phyloP scores from a whole-genome alignment of 2,113 vertebrate species.

The Austrofundulus limnaeus region DNA sequence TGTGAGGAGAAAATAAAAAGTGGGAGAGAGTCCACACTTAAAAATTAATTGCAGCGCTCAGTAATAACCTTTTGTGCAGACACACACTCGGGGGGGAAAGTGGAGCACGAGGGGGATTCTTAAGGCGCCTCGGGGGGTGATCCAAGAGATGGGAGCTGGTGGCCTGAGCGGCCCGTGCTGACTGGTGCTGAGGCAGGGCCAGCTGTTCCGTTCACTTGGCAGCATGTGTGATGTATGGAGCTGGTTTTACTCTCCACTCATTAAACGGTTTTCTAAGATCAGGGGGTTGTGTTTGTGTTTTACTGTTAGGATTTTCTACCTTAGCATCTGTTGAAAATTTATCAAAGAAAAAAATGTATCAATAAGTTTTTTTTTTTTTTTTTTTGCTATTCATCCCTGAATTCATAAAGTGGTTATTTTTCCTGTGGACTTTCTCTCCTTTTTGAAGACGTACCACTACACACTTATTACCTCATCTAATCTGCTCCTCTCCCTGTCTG shows the following conservation, averaged over 20 bases:
- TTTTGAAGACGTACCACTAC: slow-evolving; percentile 23
- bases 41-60: slow-evolving; percentile 63
- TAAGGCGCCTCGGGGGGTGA: slow-evolving; percentile 43
- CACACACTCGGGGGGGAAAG: slow-evolving; percentile 19
- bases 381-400: not conserved
- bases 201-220: slow-evolving; percentile 60
- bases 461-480: slow-evolving; percentile 40
- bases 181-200: slow-evolving; percentile 51
- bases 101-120: slow-evolving; percentile 47
- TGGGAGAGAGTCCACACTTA: slow-evolving; percentile 54
- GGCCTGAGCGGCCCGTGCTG: slow-evolving; percentile 49
- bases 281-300: slow-evolving; percentile 13
- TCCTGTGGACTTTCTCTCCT: slow-evolving; percentile 11
- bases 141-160: slow-evolving; percentile 52
- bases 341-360: not conserved
- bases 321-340: slow-evolving; percentile 23
- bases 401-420: slow-evolving; percentile 29
- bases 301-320: slow-evolving; percentile 11
- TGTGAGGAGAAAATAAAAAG: slow-evolving; percentile 46
- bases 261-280: slow-evolving; percentile 37
- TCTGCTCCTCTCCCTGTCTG: slow-evolving; percentile 22
- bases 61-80: slow-evolving; percentile 56
- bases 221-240: slow-evolving; percentile 14
- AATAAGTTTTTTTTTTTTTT: slow-evolving; percentile 11
- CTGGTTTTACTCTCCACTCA: slow-evolving; percentile 22